Evolutionary conservation across 2,113 vertebrate genomes (phyloP).

Genomic region (Microcebus murinus): DNA sequence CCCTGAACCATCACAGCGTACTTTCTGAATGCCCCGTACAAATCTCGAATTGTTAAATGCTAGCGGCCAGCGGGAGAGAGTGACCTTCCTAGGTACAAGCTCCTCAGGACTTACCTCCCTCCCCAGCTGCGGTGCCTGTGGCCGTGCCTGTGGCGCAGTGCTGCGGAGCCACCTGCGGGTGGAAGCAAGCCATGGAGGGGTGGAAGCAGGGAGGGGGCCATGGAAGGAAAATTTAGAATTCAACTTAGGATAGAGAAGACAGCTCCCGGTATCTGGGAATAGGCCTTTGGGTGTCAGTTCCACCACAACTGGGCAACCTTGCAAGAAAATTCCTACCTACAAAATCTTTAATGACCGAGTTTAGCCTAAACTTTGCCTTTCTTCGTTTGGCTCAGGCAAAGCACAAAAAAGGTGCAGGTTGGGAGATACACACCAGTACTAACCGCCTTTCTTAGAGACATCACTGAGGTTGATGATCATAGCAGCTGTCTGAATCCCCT

Average conservation of each 20-base stretch:
- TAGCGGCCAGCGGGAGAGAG: not conserved
- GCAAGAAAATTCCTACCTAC: slow-evolving; percentile 24
- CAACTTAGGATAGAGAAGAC: not conserved
- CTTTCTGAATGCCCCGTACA: slow-evolving; percentile 31
- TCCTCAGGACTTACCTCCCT: slow-evolving; percentile 8
- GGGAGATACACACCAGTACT: not conserved
- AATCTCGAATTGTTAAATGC: slow-evolving; percentile 39
- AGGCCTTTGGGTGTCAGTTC: not conserved
- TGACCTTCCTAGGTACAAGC: slow-evolving; percentile 57
- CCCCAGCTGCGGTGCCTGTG: not conserved
- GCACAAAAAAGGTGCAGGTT: not conserved
- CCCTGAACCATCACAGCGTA: not conserved
- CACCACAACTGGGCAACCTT: slow-evolving; percentile 1
- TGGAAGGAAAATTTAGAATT: not conserved
- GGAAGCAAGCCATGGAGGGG: slow-evolving; percentile 2
- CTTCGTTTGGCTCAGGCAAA: not conserved
- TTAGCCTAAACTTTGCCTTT: slow-evolving; percentile 46
- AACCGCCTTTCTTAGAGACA: slow-evolving; percentile 3
- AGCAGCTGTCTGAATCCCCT: not conserved
- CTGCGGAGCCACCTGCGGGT: slow-evolving; percentile 74
- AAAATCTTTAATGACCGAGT: slow-evolving; percentile 26
- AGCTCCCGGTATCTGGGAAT: not conserved
- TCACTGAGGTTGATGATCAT: not conserved
- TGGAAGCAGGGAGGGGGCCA: not conserved
- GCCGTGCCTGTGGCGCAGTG: slow-evolving; percentile 66